phyloP scores from a whole-genome alignment of 2,888 invertebrate species.

The Carpatolechia fugitivella region DNA sequence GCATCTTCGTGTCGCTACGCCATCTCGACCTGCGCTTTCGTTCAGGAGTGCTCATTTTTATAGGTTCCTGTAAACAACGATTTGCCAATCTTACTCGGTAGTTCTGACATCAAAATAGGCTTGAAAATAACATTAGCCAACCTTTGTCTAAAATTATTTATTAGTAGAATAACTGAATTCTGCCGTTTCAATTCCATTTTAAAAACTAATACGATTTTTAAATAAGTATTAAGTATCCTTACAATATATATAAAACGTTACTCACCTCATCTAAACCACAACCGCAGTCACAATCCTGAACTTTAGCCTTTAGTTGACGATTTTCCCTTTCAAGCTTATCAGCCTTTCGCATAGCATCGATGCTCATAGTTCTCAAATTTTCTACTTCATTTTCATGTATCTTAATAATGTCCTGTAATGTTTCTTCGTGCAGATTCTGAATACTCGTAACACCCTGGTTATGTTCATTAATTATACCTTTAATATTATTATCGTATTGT shows the following conservation, averaged over 20 bases:
- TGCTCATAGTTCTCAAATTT: conserved; percentile 64
- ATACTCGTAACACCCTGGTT: conserved; percentile 76
- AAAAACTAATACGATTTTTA: no score
- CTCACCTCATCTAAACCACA: conserved; percentile 46
- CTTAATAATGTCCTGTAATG: conserved; percentile 64
- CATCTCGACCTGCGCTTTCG: conserved; percentile 38
- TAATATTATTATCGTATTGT: conserved; percentile 76
- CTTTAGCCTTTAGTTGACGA: conserved; percentile 43
- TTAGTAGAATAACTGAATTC: no score
- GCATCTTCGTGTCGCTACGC: conserved; percentile 38
- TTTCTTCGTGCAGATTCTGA: conserved; percentile 75
- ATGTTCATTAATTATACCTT: conserved; percentile 73
- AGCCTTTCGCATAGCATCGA: conserved; percentile 65
- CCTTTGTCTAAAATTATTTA: no score
- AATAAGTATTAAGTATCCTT: not conserved
- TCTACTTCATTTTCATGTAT: conserved; percentile 76
- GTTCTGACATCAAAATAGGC: no score
- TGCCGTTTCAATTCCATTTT: no score
- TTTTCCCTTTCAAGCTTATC: conserved; percentile 66
- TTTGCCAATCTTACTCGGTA: no score
- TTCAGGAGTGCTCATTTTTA: conserved; percentile 29
- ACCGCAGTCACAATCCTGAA: conserved; percentile 26
- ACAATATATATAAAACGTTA: not conserved
- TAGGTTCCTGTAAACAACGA: not conserved
- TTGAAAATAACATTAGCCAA: no score